Evolutionary conservation across 2,797 vertebrate genomes (phyloP), one percentile per base, ranked within the genome.

Genomic region (Arctocebus calabarensis): DNA sequence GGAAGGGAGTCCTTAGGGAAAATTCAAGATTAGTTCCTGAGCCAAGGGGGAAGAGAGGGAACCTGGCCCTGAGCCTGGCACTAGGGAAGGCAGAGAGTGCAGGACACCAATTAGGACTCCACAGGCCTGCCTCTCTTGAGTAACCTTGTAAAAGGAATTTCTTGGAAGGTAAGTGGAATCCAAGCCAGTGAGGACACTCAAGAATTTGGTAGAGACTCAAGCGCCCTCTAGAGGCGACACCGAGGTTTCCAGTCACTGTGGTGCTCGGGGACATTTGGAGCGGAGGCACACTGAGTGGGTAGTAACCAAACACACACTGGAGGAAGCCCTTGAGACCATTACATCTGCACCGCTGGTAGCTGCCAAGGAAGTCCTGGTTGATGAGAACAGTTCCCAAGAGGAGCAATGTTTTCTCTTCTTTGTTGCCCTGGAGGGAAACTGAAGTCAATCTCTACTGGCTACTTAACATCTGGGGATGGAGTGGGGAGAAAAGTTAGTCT

Each of bases 161-260:
- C 70, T 84, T 75, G 62, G 17, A 91, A 95, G 78, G 10, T 87
- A 59, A 78, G 34, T 40, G 22, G 22, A 88, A 84, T 83, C 57
- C 78, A 78, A 79, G 66, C 37, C 29, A n/a, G 7, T 2, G 9
- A 86, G n/a, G 88, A 25, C 78, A 66, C 57, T 95, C 12, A 37
- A 25, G 34, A 23, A 17, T 93, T 95, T 93, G 43, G 34, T 82
- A 93, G 93, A 94, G 94, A 87, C 88, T 77, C 70, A 62, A 73
- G 95, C 25, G 75, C 97, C 96, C 94, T 96, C 96, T 96, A 85
- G 95, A 97, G 96, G 94, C 3, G 2, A 86, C 1, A 0, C 70
- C 84, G 40, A 57, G 20, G 34, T 93, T 96, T 83, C 61, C 45
- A 29, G 57, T n/a, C 34, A 40, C n/a, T 34, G 40, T 19, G 70